Percentiles rank a stretch among this genome's conserved stretches.
These are phyloP conservation scores for Solenopsis invicta DNA, from an alignment of 1,140 invertebrate genomes.

Conservation along the genomic window DNA sequence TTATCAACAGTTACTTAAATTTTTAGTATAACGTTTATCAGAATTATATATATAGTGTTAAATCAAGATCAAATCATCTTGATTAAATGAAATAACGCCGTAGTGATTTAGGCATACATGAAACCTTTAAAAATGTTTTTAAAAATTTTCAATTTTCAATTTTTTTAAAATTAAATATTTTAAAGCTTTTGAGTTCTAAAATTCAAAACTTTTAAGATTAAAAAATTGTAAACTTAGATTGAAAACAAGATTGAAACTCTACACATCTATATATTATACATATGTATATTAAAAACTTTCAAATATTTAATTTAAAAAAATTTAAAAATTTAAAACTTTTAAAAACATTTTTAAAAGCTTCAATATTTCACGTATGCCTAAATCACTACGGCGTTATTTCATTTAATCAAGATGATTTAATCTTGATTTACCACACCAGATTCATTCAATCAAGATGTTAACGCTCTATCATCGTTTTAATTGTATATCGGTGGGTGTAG, in stretches of 20 bases:
- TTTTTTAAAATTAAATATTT: no score
- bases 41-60: background rate
- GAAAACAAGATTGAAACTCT: no score
- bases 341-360: background rate
- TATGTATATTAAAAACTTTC: no score
- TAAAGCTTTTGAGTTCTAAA: no score
- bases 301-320: no score
- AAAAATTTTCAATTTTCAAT: background rate
- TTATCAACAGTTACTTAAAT: background rate
- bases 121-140: background rate
- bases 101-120: background rate
- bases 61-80: no score
- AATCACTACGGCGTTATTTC: background rate
- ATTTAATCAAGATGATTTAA: background rate
- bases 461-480: background rate
- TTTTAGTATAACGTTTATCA: background rate
- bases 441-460: no score
- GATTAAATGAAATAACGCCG: background rate
- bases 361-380: background rate
- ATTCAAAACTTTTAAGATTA: no score
- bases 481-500: background rate
- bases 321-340: conserved; percentile 1
- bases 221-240: no score
- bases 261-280: no score
- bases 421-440: no score